Conservation (phyloP, 2,797 vertebrate species). For the Amblyopsis hoosieri region DNA sequence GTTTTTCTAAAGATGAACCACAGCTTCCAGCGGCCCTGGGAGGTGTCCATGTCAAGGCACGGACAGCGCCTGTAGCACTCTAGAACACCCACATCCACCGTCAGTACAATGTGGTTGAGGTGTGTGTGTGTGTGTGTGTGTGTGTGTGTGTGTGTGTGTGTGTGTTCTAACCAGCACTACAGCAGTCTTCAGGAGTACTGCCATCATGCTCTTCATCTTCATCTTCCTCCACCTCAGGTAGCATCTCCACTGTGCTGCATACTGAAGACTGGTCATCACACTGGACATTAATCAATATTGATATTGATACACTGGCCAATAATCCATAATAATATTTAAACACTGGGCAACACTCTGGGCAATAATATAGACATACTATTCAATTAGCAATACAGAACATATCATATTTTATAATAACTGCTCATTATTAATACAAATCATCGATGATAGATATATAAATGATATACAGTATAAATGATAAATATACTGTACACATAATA, state of each 20-base stretch:
- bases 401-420: too few relatives aligned
- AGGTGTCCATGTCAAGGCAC: conserved; percentile 82
- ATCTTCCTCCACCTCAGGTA: conserved; percentile 63
- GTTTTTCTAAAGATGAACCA: conserved; percentile 89
- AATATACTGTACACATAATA: too few relatives aligned
- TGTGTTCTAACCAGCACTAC: conserved; percentile 74
- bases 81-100: conserved; percentile 44
- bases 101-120: not conserved
- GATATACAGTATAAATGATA: too few relatives aligned
- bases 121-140: conserved; percentile 9
- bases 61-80: conserved; percentile 87
- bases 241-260: conserved; percentile 87
- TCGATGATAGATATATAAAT: too few relatives aligned
- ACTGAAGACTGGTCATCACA: conserved; percentile 46
- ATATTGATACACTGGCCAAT: not conserved
- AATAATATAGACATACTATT: too few relatives aligned
- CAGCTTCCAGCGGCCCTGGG: conserved; percentile 73
- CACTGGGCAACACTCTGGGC: not conserved
- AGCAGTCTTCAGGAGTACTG: conserved; percentile 83
- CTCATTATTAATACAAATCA: too few relatives aligned
- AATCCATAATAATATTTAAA: not conserved
- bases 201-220: conserved; percentile 74
- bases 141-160: conserved; percentile 7
- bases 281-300: conserved; percentile 36
- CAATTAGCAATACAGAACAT: too few relatives aligned